Evolutionary conservation across 2,113 vertebrate species (phyloP).

Genomic region (Protobothrops mucrosquamatus): DNA sequence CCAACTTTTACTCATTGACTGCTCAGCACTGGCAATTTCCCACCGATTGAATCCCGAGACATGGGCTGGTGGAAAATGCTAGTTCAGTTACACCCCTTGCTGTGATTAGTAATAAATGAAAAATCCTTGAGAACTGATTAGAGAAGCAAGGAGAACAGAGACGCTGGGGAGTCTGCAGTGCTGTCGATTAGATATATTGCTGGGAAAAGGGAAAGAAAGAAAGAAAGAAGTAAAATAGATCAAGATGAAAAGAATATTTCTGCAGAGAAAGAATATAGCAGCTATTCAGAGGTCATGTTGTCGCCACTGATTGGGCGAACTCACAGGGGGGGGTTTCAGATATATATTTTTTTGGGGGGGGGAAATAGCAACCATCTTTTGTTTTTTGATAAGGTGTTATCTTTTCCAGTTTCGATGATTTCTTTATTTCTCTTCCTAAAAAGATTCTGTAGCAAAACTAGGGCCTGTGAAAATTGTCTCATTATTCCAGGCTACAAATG

Average conservation of each 20-base stretch:
- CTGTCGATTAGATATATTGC: constrained; percentile 19
- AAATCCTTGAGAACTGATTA: constrained; percentile 42
- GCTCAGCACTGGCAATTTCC: neutral
- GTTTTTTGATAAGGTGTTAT: constrained; percentile 4
- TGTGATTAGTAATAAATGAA: constrained; percentile 42
- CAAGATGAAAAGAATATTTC: constrained; percentile 18
- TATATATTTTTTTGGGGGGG: neutral
- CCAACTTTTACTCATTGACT: too few species aligned
- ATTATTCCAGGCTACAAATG: neutral
- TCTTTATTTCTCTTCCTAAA: neutral
- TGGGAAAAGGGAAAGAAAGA: neutral
- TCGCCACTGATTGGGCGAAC: constrained; percentile 15
- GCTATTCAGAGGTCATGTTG: constrained; percentile 5
- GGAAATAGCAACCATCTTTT: neutral
- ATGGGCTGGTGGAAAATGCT: constrained; percentile 17
- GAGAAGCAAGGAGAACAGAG: constrained; percentile 22
- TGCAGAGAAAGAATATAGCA: constrained; percentile 5
- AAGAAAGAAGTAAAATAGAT: neutral
- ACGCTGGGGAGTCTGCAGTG: neutral
- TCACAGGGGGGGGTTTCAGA: neutral
- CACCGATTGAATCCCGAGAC: neutral
- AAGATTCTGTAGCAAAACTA: constrained; percentile 2
- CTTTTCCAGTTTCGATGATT: neutral
- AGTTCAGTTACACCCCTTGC: constrained; percentile 23
- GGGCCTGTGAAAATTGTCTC: neutral